Conservation (phyloP, 1,140 invertebrate species). For the Potamilus streckersoni region DNA sequence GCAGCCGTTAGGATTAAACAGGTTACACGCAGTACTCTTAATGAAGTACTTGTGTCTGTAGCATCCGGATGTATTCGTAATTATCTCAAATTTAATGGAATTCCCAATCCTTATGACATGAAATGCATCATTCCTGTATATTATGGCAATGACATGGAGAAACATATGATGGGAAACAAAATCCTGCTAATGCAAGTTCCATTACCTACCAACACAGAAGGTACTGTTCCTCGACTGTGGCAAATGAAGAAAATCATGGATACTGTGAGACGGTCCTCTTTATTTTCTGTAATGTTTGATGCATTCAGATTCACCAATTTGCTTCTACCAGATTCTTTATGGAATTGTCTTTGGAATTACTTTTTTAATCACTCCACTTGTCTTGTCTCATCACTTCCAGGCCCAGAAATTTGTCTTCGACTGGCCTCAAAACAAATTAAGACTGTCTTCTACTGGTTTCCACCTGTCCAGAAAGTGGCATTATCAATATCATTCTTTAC, state of each 20-base stretch:
- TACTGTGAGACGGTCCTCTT: conserved; percentile 70
- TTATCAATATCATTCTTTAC: conserved; percentile 72
- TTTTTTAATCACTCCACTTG: conserved; percentile 63
- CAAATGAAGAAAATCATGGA: conserved; percentile 70
- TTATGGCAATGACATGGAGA: conserved; percentile 30
- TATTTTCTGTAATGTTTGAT: conserved; percentile 71
- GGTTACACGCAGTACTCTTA: conserved; percentile 71
- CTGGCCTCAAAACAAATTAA: conserved; percentile 67
- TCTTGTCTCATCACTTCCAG: conserved; percentile 70
- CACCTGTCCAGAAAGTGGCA: conserved; percentile 68
- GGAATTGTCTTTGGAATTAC: conserved; percentile 44
- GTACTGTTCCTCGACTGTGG: conserved; percentile 74
- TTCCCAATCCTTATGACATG: conserved; percentile 69
- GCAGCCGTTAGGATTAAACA: conserved; percentile 67
- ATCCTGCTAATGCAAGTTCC: conserved; percentile 68
- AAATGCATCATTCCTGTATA: conserved; percentile 70
- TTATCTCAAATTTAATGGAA: conserved; percentile 51
- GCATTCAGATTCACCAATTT: conserved; percentile 53
- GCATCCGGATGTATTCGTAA: conserved; percentile 70
- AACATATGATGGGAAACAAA: conserved; percentile 48
- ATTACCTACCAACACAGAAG: conserved; percentile 72
- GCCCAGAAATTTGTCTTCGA: conserved; percentile 67
- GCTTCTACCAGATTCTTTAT: conserved; percentile 43
- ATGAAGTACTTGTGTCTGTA: conserved; percentile 72
- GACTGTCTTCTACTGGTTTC: conserved; percentile 70